phyloP scores from a whole-genome alignment of 1,140 invertebrate genomes.

The Heliconius melpomene region DNA sequence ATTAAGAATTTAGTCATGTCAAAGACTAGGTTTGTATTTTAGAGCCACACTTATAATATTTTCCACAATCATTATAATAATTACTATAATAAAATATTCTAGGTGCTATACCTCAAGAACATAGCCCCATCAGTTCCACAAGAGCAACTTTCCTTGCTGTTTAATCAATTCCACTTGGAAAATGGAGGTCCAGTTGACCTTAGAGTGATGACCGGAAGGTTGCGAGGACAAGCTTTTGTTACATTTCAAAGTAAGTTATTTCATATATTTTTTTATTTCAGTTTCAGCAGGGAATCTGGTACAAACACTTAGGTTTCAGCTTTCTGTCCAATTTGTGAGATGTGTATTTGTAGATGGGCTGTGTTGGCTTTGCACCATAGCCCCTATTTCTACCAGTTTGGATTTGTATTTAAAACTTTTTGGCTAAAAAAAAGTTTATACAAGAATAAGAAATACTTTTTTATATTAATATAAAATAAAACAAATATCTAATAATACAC shows the following conservation, averaged over 20 bases:
- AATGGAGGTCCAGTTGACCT: constrained; percentile 68
- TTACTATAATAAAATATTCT: constrained; percentile 13
- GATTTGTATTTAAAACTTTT: too few relatives aligned
- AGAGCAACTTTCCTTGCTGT: constrained; percentile 61
- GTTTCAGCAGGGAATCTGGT: too few relatives aligned
- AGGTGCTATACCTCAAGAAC: constrained; percentile 75
- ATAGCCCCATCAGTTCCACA: constrained; percentile 60
- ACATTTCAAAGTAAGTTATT: constrained; percentile 61
- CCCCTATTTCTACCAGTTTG: too few relatives aligned
- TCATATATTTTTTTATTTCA: neutral
- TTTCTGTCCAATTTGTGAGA: too few relatives aligned
- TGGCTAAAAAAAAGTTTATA: too few relatives aligned
- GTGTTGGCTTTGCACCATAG: too few relatives aligned
- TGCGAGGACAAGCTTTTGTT: constrained; percentile 72
- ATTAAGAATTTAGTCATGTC: too few relatives aligned
- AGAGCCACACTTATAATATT: neutral
- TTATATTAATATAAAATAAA: too few relatives aligned
- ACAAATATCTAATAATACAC: constrained; percentile 1
- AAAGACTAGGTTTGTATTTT: neutral
- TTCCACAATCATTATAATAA: too few relatives aligned
- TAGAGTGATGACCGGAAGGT: constrained; percentile 58
- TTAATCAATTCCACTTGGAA: constrained; percentile 69
- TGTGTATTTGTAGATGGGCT: too few relatives aligned
- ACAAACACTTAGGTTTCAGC: too few relatives aligned
- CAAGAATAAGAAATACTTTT: too few relatives aligned